Evolutionary conservation across 2,797 vertebrate genomes (phyloP).

Genomic region (Hafferia zeledoni): DNA sequence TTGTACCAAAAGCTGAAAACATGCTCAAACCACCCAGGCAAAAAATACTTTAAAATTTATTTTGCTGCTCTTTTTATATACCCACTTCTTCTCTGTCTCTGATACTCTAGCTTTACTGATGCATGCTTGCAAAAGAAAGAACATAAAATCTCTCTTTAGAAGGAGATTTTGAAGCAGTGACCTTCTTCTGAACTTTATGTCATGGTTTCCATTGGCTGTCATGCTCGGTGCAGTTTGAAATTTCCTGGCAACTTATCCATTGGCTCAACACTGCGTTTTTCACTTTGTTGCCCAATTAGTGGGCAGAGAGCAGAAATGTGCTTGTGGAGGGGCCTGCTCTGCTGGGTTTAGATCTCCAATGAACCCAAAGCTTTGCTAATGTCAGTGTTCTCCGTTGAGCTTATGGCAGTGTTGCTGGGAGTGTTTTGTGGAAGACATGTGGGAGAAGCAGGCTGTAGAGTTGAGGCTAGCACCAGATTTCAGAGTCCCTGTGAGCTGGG

Average conservation of each 20-base stretch:
- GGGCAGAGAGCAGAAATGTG: conserved; percentile 38
- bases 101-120: background rate
- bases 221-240: conserved; percentile 24
- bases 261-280: conserved; percentile 17
- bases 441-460: background rate
- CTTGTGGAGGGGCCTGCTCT: background rate
- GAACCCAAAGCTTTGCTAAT: background rate
- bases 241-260: conserved; percentile 15
- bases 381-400: background rate
- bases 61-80: background rate
- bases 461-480: conserved; percentile 28
- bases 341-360: background rate
- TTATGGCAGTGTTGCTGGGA: background rate
- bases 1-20: background rate
- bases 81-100: background rate
- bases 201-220: conserved; percentile 53
- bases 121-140: background rate
- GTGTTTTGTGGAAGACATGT: background rate
- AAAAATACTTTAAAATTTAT: background rate
- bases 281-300: conserved; percentile 46
- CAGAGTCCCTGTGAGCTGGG: background rate
- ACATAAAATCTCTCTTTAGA: background rate
- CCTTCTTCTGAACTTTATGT: conserved; percentile 54
- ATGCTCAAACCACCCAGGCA: background rate
- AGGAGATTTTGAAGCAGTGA: conserved; percentile 34